These are phyloP conservation scores for Helicolenus hilgendorfi DNA, from an alignment of 2,797 vertebrate species.

Conservation along the genomic window DNA sequence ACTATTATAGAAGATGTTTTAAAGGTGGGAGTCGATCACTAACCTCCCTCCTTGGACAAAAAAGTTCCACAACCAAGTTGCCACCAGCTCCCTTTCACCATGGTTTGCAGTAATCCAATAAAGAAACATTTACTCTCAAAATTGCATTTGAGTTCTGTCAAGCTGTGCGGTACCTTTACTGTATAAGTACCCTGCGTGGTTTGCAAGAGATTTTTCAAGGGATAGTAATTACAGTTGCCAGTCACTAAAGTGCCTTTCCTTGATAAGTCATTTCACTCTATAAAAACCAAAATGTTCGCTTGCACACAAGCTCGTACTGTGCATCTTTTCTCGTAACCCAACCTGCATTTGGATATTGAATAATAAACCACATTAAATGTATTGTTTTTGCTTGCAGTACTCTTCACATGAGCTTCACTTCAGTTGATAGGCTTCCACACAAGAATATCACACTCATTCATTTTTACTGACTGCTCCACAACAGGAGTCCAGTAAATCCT, in stretches of 20 bases:
- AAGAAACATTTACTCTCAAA: conserved; percentile 5
- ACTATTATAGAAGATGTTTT: neutral
- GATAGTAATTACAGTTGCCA: conserved; percentile 31
- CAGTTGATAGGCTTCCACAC: conserved; percentile 16
- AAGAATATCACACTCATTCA: conserved; percentile 8
- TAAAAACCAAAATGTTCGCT: neutral
- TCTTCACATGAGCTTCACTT: neutral
- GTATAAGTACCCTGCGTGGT: neutral
- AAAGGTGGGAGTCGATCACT: neutral
- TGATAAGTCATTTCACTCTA: conserved; percentile 11
- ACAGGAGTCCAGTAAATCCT: conserved; percentile 57
- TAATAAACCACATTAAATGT: neutral
- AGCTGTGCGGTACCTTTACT: neutral
- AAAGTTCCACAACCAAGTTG: neutral
- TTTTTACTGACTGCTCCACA: conserved; percentile 56
- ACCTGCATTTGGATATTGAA: conserved; percentile 13
- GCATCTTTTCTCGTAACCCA: neutral
- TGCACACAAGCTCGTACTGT: neutral
- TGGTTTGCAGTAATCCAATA: neutral
- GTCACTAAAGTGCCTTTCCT: neutral
- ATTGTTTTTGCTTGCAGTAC: conserved; percentile 17
- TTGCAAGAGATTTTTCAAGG: conserved; percentile 27
- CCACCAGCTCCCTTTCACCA: neutral
- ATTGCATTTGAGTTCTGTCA: neutral
- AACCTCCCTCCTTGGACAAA: neutral